phyloP scores from a whole-genome alignment of 1,140 invertebrate species.

The Lasioglossum baleicum region DNA sequence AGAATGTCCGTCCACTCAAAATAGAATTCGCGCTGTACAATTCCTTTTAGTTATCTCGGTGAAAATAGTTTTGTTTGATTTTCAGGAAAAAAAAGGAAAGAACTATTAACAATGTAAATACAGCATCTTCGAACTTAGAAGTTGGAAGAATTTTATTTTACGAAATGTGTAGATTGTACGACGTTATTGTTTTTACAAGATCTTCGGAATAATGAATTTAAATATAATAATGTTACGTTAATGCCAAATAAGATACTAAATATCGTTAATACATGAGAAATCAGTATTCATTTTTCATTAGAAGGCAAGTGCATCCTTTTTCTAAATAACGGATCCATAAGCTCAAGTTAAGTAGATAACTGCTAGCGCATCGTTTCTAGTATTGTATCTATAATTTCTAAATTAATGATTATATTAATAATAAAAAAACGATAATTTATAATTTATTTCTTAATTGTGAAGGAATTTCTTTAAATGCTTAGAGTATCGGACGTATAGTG shows the following conservation, averaged over 20 bases:
- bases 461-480: background rate
- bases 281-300: conserved; percentile 18
- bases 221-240: background rate
- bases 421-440: conserved; percentile 14
- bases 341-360: background rate
- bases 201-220: background rate
- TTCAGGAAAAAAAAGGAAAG: background rate
- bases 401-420: conserved; percentile 11
- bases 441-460: background rate
- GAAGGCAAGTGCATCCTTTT: background rate
- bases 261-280: conserved; percentile 21
- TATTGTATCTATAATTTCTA: conserved; percentile 23
- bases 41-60: conserved; percentile 14
- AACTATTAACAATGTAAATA: conserved; percentile 31
- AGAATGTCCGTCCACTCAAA: conserved; percentile 39
- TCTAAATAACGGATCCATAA: background rate
- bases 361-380: conserved; percentile 1
- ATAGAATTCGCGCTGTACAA: conserved; percentile 23
- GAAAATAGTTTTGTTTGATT: conserved; percentile 30
- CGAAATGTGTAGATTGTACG: conserved; percentile 2
- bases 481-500: too few relatives aligned
- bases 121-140: conserved; percentile 18
- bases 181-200: background rate
- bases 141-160: conserved; percentile 24
- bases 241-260: conserved; percentile 4